A percentile compares a stretch with the other conserved stretches of the same genome.
These are phyloP conservation scores for Cynocephalus volans DNA, from an alignment of 2,113 vertebrate genomes.

Conservation along the genomic window DNA sequence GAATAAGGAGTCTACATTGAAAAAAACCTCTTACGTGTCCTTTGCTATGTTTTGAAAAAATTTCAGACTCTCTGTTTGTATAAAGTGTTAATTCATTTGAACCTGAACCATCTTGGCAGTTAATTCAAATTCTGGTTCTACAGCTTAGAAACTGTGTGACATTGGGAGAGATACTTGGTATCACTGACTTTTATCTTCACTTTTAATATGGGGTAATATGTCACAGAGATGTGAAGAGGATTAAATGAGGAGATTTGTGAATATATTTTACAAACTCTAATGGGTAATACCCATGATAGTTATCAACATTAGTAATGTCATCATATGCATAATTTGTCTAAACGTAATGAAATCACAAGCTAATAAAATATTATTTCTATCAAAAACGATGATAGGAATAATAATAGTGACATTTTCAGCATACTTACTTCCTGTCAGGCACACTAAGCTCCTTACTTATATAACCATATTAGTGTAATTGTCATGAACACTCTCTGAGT, in stretches of 20 bases:
- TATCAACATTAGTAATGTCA: not conserved
- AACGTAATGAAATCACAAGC: not conserved
- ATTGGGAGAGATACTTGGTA: not conserved
- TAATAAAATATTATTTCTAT: not conserved
- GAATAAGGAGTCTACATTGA: not conserved
- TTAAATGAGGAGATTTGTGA: not conserved
- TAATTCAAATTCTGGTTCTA: not conserved
- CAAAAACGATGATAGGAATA: not conserved
- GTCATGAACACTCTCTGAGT: not conserved
- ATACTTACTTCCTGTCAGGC: not conserved
- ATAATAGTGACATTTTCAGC: not conserved
- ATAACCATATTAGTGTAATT: not conserved
- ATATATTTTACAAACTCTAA: not conserved
- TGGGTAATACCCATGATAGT: not conserved
- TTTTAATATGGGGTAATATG: not conserved
- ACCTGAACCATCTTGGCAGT: not conserved
- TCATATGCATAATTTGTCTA: constrained; percentile 25
- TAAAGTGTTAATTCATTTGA: not conserved
- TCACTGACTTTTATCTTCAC: not conserved
- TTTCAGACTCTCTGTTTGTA: not conserved
- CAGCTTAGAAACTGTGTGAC: not conserved
- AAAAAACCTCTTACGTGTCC: not conserved
- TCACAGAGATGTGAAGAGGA: not conserved
- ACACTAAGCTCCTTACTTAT: not conserved
- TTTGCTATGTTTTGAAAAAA: constrained; percentile 15